Evolutionary conservation across 64 coral and sea anemone genomes (phyloP).

Genomic region (Actinia tenebrosa): DNA sequence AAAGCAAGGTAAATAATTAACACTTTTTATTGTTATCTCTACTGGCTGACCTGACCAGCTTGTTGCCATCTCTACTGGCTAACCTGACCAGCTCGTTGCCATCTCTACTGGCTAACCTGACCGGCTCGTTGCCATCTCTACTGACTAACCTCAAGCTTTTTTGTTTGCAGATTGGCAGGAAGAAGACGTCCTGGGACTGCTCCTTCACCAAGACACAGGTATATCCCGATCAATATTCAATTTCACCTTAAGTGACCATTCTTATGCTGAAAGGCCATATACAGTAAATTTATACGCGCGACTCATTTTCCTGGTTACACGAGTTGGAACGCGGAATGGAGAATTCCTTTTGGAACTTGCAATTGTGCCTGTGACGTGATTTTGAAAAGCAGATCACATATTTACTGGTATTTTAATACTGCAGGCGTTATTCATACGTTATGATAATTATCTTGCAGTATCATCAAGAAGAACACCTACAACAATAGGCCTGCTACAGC

Average conservation of each 20-base stretch:
- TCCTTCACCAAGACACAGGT: neutral
- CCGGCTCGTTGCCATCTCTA: neutral
- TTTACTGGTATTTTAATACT: no score
- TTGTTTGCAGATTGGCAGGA: neutral
- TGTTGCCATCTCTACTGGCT: neutral
- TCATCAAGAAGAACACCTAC: neutral
- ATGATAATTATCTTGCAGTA: neutral
- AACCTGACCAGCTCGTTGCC: neutral
- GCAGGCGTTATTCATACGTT: no score
- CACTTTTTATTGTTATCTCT: neutral
- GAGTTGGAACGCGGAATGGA: no score
- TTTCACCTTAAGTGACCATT: neutral
- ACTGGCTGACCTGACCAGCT: neutral
- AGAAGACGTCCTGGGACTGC: neutral
- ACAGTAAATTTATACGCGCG: no score
- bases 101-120: neutral
- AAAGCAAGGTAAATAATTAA: constrained; percentile 15
- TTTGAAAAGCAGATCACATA: no score
- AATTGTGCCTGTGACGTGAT: no score
- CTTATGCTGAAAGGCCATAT: no score
- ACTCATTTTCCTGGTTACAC: no score
- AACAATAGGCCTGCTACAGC: neutral
- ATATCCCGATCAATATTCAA: neutral
- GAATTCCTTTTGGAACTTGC: no score
- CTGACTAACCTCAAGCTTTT: neutral